Conservation (phyloP, 2,797 vertebrate species). For the Microctenopoma stevenorrisi region DNA sequence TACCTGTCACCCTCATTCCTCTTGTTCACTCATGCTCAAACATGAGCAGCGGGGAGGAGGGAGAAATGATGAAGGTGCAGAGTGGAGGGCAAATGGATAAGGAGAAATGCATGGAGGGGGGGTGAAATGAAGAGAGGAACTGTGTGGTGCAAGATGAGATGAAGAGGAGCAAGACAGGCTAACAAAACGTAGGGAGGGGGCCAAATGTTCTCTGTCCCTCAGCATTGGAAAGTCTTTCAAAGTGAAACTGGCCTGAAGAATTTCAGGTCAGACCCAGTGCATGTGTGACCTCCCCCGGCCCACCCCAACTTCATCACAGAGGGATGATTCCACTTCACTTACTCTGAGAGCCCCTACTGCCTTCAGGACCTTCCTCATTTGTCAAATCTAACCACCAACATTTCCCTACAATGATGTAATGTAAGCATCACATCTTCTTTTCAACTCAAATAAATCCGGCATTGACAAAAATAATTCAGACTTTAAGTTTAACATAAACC, state of each 20-base stretch:
- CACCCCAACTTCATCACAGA: constrained; percentile 50
- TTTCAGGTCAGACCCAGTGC: constrained; percentile 72
- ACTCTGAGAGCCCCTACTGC: constrained; percentile 50
- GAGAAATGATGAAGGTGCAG: constrained; percentile 19
- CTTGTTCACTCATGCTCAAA: constrained; percentile 73
- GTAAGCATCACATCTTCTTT: not conserved
- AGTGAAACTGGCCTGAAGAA: constrained; percentile 74
- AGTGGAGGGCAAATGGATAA: constrained; percentile 5
- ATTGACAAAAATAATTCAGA: not conserved
- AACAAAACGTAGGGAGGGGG: constrained; percentile 37
- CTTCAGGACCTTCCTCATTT: constrained; percentile 44
- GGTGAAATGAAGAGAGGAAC: constrained; percentile 15
- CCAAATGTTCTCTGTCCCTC: constrained; percentile 51
- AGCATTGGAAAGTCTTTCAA: constrained; percentile 64
- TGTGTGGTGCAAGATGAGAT: constrained; percentile 30
- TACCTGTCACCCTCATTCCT: constrained; percentile 81
- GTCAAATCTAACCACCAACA: constrained; percentile 17
- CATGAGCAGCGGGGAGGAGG: constrained; percentile 33
- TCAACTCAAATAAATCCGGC: not conserved
- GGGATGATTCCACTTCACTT: constrained; percentile 76
- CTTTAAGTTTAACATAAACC: not conserved
- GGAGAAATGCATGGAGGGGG: constrained; percentile 1
- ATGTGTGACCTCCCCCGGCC: constrained; percentile 59
- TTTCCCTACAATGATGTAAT: not conserved
- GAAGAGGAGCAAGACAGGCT: constrained; percentile 45